These are phyloP conservation scores for Petrocephalus zakoni DNA, from an alignment of 2,113 vertebrate species.

Conservation along the genomic window DNA sequence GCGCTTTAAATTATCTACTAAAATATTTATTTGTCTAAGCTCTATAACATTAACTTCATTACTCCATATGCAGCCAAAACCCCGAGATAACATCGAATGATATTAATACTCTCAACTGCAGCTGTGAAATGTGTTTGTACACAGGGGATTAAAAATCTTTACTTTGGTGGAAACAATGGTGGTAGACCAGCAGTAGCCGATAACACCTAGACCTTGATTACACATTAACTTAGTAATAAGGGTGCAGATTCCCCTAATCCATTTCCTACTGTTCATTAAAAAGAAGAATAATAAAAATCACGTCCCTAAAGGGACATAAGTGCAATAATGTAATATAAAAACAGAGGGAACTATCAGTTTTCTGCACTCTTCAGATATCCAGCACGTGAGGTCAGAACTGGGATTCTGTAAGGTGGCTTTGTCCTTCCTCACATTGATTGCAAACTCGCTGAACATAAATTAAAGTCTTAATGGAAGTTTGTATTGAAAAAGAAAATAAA, in stretches of 20 bases:
- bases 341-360: background rate
- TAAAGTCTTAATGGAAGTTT: constrained; percentile 14
- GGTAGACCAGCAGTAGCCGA: background rate
- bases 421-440: background rate
- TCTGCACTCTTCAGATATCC: background rate
- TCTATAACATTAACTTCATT: background rate
- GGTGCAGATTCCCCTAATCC: background rate
- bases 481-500: constrained; percentile 14
- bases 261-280: background rate
- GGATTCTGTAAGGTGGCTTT: background rate
- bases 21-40: background rate
- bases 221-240: background rate
- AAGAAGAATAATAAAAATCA: background rate
- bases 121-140: background rate
- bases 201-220: background rate
- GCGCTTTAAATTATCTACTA: background rate
- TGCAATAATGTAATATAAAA: background rate
- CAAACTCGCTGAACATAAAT: background rate
- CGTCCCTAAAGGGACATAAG: background rate
- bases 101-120: background rate
- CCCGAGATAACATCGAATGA: background rate
- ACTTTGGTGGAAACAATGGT: background rate
- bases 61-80: background rate
- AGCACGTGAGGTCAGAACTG: background rate
- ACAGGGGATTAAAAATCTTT: background rate